These are phyloP conservation scores for Drosophila micromelanica DNA, from an alignment of 1,140 invertebrate genomes.

Conservation along the genomic window DNA sequence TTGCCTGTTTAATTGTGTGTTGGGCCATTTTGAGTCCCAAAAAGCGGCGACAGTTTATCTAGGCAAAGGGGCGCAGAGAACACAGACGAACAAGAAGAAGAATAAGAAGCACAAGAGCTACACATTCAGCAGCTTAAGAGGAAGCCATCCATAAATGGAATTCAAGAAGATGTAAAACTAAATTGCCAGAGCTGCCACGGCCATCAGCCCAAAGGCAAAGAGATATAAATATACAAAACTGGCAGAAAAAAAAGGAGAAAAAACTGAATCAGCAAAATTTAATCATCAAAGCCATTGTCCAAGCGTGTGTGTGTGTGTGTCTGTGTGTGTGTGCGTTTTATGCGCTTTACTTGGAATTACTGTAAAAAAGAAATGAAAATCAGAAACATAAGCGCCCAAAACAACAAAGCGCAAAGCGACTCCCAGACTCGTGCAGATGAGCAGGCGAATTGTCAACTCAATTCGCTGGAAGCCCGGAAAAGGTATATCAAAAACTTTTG, in stretches of 20 bases:
- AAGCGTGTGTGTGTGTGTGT: constrained; percentile 13
- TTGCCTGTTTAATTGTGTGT: too few species aligned
- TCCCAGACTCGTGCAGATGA: constrained; percentile 8
- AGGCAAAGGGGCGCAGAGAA: too few species aligned
- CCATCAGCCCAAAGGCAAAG: constrained; percentile 6
- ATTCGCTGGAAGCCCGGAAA: constrained; percentile 33
- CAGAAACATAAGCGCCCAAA: constrained; percentile 7
- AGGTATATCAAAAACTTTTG: constrained; percentile 29
- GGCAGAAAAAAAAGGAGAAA: constrained; percentile 15
- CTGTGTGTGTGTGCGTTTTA: constrained; percentile 4
- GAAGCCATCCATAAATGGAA: constrained; percentile 32
- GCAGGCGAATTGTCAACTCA: constrained; percentile 28
- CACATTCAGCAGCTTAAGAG: not conserved
- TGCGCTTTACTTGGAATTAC: constrained; percentile 53
- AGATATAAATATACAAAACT: constrained; percentile 17
- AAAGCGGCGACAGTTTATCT: too few species aligned
- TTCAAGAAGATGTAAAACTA: constrained; percentile 13
- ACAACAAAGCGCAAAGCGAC: constrained; percentile 1
- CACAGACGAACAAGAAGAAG: too few species aligned
- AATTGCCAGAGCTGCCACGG: not conserved
- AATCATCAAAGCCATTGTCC: constrained; percentile 56
- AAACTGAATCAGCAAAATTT: constrained; percentile 72
- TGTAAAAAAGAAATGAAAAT: constrained; percentile 39
- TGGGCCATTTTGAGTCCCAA: too few species aligned
- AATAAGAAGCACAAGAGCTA: too few species aligned